Evolutionary conservation across 2,888 invertebrate genomes (phyloP).

Genomic region (Pristionchus japonicus): DNA sequence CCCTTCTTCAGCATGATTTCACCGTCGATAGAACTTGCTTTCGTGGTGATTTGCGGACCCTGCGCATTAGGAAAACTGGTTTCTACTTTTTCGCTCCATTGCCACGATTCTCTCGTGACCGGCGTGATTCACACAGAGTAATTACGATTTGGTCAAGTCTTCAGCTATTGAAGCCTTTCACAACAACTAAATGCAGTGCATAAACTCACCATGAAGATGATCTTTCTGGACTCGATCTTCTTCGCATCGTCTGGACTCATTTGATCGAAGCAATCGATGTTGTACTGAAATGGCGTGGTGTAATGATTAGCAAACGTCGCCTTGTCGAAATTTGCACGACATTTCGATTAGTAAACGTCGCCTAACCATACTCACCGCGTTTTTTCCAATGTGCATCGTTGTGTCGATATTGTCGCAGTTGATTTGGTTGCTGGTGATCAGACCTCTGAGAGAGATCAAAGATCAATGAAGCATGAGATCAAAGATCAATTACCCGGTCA

Average conservation of each 20-base stretch:
- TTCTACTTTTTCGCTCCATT: too few species aligned
- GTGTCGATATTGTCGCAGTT: not conserved
- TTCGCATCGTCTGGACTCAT: not conserved
- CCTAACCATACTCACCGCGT: not conserved
- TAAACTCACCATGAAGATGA: not conserved
- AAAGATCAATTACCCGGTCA: constrained; percentile 37
- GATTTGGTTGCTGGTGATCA: not conserved
- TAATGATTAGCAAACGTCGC: not conserved
- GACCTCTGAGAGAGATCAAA: constrained; percentile 9
- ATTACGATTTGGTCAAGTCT: too few species aligned
- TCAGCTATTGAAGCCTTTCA: too few species aligned
- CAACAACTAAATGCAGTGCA: too few species aligned
- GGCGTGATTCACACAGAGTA: too few species aligned
- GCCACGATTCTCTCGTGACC: too few species aligned
- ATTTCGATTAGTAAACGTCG: not conserved
- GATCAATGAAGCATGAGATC: constrained; percentile 2
- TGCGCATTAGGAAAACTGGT: too few species aligned
- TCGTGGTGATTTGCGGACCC: not conserved
- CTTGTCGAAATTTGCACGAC: not conserved
- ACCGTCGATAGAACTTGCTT: not conserved
- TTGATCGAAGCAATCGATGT: not conserved
- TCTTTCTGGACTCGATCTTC: not conserved
- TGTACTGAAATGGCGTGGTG: not conserved
- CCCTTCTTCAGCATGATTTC: not conserved
- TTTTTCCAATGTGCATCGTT: not conserved